A percentile compares a stretch with the other conserved stretches of the same genome.
phyloP scores from a whole-genome alignment of 2,888 invertebrate species.

The Odontomyia ornata region DNA sequence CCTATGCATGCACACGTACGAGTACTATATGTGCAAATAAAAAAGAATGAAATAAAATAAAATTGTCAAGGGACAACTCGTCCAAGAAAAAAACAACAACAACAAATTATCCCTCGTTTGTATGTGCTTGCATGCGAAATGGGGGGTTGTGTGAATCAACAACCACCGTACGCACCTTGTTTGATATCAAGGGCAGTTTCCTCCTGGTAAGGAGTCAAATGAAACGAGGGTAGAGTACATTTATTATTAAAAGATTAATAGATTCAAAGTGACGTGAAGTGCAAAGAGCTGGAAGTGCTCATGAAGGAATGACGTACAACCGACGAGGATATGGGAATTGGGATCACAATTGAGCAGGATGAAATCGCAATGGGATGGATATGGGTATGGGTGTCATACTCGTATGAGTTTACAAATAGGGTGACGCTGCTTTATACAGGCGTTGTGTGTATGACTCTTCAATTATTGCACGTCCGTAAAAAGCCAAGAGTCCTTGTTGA shows the following conservation, averaged over 20 bases:
- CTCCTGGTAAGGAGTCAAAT: background rate
- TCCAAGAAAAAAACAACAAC: background rate
- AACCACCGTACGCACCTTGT: background rate
- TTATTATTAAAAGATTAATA: conserved; percentile 32
- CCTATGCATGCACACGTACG: background rate
- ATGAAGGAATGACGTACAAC: background rate
- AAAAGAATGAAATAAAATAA: background rate
- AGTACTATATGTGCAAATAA: background rate
- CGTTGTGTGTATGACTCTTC: conserved; percentile 24
- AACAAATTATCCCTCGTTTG: conserved; percentile 2
- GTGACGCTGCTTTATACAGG: background rate
- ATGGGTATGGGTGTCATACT: too few species aligned
- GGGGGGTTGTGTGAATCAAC: background rate
- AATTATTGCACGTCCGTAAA: conserved; percentile 16
- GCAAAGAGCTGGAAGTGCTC: background rate
- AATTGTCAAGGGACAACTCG: background rate
- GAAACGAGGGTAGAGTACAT: background rate
- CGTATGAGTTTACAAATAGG: background rate
- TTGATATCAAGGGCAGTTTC: background rate
- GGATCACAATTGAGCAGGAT: too few species aligned
- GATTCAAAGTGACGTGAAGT: conserved; percentile 12
- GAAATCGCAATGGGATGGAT: background rate
- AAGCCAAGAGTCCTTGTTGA: conserved; percentile 13
- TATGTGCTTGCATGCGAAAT: background rate
- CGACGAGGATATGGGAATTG: background rate